A percentile compares a stretch with the other conserved stretches of the same genome.
Conservation (phyloP, 2,797 vertebrate species). For the Crax fasciolata region DNA sequence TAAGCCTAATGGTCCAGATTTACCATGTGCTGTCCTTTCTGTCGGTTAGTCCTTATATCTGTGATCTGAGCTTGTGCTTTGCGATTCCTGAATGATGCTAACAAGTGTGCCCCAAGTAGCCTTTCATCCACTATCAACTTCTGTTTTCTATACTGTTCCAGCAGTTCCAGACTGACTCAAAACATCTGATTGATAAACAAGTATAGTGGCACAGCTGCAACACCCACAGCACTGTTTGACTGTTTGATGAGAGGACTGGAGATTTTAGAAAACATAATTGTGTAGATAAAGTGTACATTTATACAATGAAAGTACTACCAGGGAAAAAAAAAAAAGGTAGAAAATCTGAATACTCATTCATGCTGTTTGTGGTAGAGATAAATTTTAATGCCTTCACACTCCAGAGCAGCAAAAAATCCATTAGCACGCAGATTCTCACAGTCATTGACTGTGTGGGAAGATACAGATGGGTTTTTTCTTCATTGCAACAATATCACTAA, state of each 20-base stretch:
- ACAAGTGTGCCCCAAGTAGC: background rate
- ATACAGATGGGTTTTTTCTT: constrained; percentile 43
- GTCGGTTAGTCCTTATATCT: background rate
- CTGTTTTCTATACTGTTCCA: background rate
- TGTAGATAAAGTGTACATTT: background rate
- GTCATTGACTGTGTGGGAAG: constrained; percentile 38
- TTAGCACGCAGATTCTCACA: constrained; percentile 55
- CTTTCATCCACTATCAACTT: rapidly evolving
- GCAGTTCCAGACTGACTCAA: background rate
- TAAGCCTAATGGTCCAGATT: background rate
- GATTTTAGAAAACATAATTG: background rate
- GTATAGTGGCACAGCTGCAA: background rate
- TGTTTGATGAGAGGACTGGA: background rate
- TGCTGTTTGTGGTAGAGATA: constrained; percentile 35
- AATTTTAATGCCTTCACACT: constrained; percentile 63
- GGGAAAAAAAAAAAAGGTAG: background rate
- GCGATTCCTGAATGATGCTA: background rate
- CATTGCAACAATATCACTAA: constrained; percentile 57
- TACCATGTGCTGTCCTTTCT: background rate
- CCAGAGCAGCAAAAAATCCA: constrained; percentile 42
- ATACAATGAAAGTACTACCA: background rate
- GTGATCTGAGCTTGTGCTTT: background rate
- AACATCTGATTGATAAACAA: background rate
- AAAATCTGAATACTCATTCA: constrained; percentile 56
- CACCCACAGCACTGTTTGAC: background rate